Evolutionary conservation across 2,888 invertebrate species (phyloP), one percentile per base, ranked within the genome.

Genomic region (Zele albiditarsus): DNA sequence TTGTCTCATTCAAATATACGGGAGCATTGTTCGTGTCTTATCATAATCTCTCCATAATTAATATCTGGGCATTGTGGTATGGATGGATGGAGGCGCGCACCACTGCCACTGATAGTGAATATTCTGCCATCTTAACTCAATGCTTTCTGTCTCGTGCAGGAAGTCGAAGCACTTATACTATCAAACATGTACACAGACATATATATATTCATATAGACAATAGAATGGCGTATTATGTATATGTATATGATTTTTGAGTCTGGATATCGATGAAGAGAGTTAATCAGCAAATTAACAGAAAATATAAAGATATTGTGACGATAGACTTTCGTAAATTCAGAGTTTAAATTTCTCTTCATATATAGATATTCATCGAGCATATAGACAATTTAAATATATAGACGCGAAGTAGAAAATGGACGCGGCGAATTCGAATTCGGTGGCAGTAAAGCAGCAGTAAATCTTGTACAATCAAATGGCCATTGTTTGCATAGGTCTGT

Each of bases 31-130:
- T 89, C 88, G 78, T 82, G 84, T 86, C 89, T 89, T 89, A 89
- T 89, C 89, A 86, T 89, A 89, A 89, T 89, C 88, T 89, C 89
- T 88, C 20, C 88, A 87, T 89, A 89, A 89, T 89, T 89, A 89
- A 89, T 89, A 89, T 88, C 89, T 84, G 86, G 82, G 88, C 88
- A 89, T 89, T 89, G 89, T 89, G 82, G 85, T 88, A 88, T 89
- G 86, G 89, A 89, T 88, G 87, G 89, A 88, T 89, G 87, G 85
- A 85, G 85, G 85, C 86, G 85, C 86, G 83, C 85, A 86, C 84
- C 87, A 88, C 84, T 85, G 82, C 86, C 87, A 85, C 87, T 87
- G 88, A 87, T 88, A 88, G 86, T 86, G 84, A 87, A 53, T 66
- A 60, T 68, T 58, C 72, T 57, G 27, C 72, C 42, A 71, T 75